phyloP scores from a whole-genome alignment of 2,888 invertebrate species.

The Odontocolon sp. region DNA sequence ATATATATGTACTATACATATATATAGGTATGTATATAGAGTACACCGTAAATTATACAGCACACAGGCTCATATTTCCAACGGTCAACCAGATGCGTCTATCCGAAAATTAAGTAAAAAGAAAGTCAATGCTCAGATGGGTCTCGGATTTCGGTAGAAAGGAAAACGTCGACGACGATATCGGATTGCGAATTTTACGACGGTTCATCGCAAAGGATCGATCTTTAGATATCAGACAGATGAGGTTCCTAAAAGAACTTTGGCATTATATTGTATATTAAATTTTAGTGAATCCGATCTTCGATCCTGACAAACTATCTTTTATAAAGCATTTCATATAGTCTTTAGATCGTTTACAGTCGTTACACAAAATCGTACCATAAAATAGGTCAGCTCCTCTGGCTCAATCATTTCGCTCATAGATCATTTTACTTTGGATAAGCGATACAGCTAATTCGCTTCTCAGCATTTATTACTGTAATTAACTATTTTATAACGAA shows the following conservation, averaged over 20 bases:
- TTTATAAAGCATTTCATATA: too few species aligned
- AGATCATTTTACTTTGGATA: too few species aligned
- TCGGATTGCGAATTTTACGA: slow-evolving; percentile 44
- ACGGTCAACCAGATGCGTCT: slow-evolving; percentile 59
- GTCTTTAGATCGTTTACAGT: too few species aligned
- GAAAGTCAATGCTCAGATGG: slow-evolving; percentile 21
- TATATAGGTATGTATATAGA: not conserved
- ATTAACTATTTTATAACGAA: too few species aligned
- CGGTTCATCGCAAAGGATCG: not conserved
- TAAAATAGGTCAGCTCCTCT: too few species aligned
- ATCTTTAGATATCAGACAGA: not conserved
- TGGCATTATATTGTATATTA: not conserved
- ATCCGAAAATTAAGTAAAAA: slow-evolving; percentile 47
- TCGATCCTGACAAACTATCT: not conserved
- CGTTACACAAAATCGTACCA: too few species aligned
- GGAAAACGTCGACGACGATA: slow-evolving; percentile 34
- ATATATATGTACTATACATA: not conserved
- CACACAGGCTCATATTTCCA: slow-evolving; percentile 50
- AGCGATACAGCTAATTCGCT: too few species aligned
- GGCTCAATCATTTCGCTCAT: too few species aligned
- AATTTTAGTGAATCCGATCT: not conserved
- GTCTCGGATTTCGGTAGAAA: slow-evolving; percentile 49
- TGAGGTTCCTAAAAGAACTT: not conserved
- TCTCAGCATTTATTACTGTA: too few species aligned
- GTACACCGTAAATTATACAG: not conserved